phyloP scores from a whole-genome alignment of 2,113 vertebrate species.

The Leptocoma aspasia region DNA sequence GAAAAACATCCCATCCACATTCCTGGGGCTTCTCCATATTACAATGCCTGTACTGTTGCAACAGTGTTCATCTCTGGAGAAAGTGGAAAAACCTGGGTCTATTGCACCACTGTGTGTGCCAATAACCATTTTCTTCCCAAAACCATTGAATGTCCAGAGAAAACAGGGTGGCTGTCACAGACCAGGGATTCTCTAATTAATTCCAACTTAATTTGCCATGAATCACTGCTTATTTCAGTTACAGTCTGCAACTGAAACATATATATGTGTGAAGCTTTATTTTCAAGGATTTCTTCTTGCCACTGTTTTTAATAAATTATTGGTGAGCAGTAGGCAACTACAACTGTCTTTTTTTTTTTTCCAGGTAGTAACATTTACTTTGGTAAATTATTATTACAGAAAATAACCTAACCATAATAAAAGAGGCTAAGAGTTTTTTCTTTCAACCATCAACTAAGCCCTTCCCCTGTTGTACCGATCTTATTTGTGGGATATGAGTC shows the following conservation, averaged over 20 bases:
- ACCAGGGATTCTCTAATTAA: background rate
- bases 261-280: background rate
- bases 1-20: background rate
- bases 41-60: background rate
- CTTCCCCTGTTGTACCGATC: background rate
- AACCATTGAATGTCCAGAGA: background rate
- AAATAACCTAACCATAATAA: background rate
- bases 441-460: background rate
- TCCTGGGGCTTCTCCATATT: background rate
- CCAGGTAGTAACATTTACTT: background rate
- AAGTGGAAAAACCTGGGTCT: slow-evolving; percentile 24
- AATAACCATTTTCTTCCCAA: background rate
- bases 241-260: background rate
- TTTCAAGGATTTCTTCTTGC: background rate
- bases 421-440: background rate
- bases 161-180: background rate
- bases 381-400: background rate
- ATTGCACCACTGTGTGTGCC: background rate
- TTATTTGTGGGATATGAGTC: background rate
- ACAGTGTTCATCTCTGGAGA: background rate
- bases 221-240: background rate
- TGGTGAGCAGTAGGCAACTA: background rate
- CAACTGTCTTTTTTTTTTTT: background rate
- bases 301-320: background rate
- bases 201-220: background rate